These are phyloP conservation scores for Lepetodrilus schrolli DNA, from an alignment of 2,888 invertebrate genomes.

Conservation along the genomic window DNA sequence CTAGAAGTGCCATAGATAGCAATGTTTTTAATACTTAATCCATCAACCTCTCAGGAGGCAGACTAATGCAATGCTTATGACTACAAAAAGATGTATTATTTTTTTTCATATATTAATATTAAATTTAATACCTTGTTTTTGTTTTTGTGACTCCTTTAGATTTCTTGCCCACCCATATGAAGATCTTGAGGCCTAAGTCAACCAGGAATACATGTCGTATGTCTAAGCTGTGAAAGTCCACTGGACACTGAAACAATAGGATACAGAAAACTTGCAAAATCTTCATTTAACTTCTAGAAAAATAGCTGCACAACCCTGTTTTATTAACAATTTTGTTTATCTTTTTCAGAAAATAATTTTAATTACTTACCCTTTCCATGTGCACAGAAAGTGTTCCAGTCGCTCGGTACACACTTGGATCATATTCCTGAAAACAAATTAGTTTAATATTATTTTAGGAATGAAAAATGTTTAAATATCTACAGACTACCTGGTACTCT, in stretches of 20 bases:
- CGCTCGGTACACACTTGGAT: slow-evolving; percentile 89
- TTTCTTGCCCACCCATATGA: slow-evolving; percentile 90
- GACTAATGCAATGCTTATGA: too few relatives aligned
- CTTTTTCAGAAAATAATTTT: too few relatives aligned
- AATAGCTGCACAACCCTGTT: not conserved
- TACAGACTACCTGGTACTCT: too few relatives aligned
- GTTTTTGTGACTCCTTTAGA: slow-evolving; percentile 75
- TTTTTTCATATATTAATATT: too few relatives aligned
- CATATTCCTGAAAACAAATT: slow-evolving; percentile 86
- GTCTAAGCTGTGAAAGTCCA: slow-evolving; percentile 83
- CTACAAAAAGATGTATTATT: too few relatives aligned
- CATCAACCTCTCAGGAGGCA: too few relatives aligned
- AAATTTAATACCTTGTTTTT: slow-evolving; percentile 67
- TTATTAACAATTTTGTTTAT: not conserved
- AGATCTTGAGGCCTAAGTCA: slow-evolving; percentile 89
- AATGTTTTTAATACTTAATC: too few relatives aligned
- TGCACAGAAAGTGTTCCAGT: slow-evolving; percentile 91
- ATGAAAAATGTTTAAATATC: too few relatives aligned
- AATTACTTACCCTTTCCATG: slow-evolving; percentile 86
- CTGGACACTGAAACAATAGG: slow-evolving; percentile 66
- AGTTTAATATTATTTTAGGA: too few relatives aligned
- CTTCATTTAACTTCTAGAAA: not conserved
- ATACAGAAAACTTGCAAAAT: too few relatives aligned
- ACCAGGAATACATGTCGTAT: slow-evolving; percentile 92
- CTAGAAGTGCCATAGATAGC: too few relatives aligned